phyloP scores from a whole-genome alignment of 1,140 invertebrate genomes.

The Hesperophylax magnus region DNA sequence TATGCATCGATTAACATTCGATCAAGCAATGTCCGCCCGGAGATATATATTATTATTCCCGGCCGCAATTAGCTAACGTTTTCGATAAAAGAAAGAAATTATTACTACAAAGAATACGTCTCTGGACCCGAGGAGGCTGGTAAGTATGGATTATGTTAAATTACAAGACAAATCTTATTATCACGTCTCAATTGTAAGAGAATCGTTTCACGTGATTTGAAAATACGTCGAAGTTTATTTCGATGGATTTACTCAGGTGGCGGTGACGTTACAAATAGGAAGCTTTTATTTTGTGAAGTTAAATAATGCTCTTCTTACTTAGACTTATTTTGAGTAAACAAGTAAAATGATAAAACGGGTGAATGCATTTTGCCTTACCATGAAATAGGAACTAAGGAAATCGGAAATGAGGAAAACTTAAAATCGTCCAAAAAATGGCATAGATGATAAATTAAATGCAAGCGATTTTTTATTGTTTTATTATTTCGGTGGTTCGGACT shows the following conservation, averaged over 20 bases:
- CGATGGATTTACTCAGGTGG: neutral
- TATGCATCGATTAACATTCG: constrained; percentile 53
- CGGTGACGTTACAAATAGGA: constrained; percentile 1
- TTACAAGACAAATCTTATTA: constrained; percentile 57
- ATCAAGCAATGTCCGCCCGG: constrained; percentile 52
- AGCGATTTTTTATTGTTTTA: too few species aligned
- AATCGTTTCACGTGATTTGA: constrained; percentile 57
- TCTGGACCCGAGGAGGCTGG: neutral
- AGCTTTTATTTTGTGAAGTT: too few species aligned
- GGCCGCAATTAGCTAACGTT: constrained; percentile 54
- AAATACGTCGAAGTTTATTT: constrained; percentile 54
- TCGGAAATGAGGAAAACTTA: too few species aligned
- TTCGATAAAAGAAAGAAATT: constrained; percentile 35
- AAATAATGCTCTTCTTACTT: too few species aligned
- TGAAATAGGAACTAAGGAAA: too few species aligned
- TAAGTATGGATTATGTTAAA: constrained; percentile 42
- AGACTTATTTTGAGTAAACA: too few species aligned
- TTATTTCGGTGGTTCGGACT: too few species aligned
- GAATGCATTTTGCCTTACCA: too few species aligned
- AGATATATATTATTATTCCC: constrained; percentile 44
- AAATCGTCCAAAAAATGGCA: too few species aligned
- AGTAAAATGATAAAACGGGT: too few species aligned
- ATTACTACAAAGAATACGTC: constrained; percentile 21
- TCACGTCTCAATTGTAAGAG: constrained; percentile 57
- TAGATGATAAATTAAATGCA: too few species aligned